phyloP scores from a whole-genome alignment of 2,888 invertebrate genomes.

The Pteria penguin region DNA sequence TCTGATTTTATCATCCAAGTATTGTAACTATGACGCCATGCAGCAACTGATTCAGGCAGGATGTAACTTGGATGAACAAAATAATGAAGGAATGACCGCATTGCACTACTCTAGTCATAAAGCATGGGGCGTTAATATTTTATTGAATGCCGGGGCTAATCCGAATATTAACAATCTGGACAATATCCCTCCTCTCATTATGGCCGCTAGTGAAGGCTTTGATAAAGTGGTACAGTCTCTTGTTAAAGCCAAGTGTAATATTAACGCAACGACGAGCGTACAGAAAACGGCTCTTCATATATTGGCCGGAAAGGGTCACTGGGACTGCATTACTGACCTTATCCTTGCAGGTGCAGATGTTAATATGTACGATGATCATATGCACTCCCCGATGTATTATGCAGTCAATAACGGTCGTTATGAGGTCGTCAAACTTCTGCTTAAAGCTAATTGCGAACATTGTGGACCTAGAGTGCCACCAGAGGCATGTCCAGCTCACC shows the following conservation, averaged over 20 bases:
- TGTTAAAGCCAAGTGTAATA: constrained; percentile 65
- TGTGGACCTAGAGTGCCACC: constrained; percentile 53
- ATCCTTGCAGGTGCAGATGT: constrained; percentile 69
- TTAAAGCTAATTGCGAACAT: constrained; percentile 70
- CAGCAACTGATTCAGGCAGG: constrained; percentile 52
- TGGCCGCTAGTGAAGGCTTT: constrained; percentile 77
- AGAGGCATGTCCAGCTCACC: constrained; percentile 63
- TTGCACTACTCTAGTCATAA: constrained; percentile 79
- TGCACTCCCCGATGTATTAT: constrained; percentile 73
- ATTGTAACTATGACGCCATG: constrained; percentile 58
- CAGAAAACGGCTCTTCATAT: constrained; percentile 73
- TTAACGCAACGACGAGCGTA: constrained; percentile 66
- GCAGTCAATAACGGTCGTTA: constrained; percentile 69
- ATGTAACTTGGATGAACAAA: constrained; percentile 62
- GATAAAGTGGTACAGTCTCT: constrained; percentile 69
- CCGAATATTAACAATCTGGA: constrained; percentile 70
- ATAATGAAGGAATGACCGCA: constrained; percentile 81
- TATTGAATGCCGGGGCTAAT: constrained; percentile 71
- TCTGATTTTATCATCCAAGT: constrained; percentile 66
- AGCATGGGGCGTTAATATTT: constrained; percentile 68
- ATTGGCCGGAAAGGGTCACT: constrained; percentile 76
- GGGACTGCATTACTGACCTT: constrained; percentile 66
- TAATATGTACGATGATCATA: constrained; percentile 62
- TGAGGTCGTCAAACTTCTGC: constrained; percentile 68
- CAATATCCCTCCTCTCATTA: constrained; percentile 72